Base-by-base conservation (phyloP, 2,888 invertebrate genomes). In the Drosophila imparisetae region DNA sequence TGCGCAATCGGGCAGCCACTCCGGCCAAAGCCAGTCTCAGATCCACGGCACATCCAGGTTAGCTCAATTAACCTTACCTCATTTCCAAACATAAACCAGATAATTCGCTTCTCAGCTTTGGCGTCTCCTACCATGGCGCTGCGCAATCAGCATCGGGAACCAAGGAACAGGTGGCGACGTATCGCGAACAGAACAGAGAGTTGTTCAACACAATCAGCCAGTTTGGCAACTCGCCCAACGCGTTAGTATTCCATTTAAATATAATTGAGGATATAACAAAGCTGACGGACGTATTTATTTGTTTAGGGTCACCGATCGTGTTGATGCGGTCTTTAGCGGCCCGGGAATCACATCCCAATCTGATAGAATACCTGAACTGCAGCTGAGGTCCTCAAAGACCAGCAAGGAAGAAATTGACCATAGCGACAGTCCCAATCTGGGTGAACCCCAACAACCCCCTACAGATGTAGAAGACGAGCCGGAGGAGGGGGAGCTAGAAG, bases 1-100 rank as follows among this genome's bases (percentile, higher is more conserved):
- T 5, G 96, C 97, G 3, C 97, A 97, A 92, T 96, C 96, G 60
- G 96, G 96, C 75, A 94, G 95, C 11, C 94, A 95, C 73, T 95
- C 95, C 34, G 97, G 97, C 7, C 96, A 96, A 91, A 96, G 97
- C 27, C 97, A 97, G 91, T 95, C 96, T 11, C 97, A 97, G 93
- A 94, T 97, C 36, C 96, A 96, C 86, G 97, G 97, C 5, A 96
- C 96, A 40, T 97, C 96, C 79, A 93, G 92, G 93, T 93, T 75
- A 69, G 30, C 24, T n/a, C 1, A 30, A 29, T 18, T 1, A 2
- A n/a, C 4, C 8, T 8, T 21, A 2, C 0, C 8, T 6, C 4
- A 52, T 7, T 2, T 7, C 21, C 24, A 7, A 21, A 4, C 24
- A 21, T 34, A 71, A 24, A 13, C 1, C n/a, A 45, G 7, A 2